Percentiles rank a stretch among this genome's conserved stretches.
These are phyloP conservation scores for Eremophila alpestris DNA, from an alignment of 2,797 vertebrate genomes.

Conservation along the genomic window DNA sequence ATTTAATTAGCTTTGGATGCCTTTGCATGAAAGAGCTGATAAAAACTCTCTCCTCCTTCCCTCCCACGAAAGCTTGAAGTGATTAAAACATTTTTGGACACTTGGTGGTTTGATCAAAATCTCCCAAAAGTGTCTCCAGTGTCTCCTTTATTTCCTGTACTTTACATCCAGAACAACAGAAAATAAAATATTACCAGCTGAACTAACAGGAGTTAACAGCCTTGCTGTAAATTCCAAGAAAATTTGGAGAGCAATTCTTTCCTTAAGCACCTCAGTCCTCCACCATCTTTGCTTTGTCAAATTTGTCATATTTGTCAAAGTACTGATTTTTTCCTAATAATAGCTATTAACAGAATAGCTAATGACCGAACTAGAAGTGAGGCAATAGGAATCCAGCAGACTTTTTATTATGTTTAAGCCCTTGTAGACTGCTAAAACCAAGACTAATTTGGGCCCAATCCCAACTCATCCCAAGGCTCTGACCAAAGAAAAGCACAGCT, in stretches of 20 bases:
- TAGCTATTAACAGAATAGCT: background rate
- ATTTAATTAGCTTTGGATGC: background rate
- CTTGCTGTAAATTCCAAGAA: conserved; percentile 4
- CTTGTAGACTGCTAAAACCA: background rate
- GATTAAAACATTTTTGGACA: conserved; percentile 23
- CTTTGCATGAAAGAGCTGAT: background rate
- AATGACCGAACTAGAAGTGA: background rate
- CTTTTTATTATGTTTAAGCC: background rate
- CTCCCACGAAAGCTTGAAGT: background rate
- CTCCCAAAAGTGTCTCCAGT: background rate
- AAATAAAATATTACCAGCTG: background rate
- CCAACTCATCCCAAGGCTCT: background rate
- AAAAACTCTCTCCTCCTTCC: background rate
- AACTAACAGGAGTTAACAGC: background rate
- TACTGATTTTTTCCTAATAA: background rate
- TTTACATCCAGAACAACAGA: conserved; percentile 14
- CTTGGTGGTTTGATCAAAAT: conserved; percentile 10
- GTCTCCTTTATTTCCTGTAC: conserved; percentile 39
- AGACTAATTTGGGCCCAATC: background rate
- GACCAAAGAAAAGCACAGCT: background rate
- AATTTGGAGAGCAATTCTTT: background rate
- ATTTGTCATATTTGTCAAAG: background rate
- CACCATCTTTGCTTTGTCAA: background rate
- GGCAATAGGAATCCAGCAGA: background rate
- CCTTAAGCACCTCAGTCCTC: background rate